Conservation (phyloP, 2,888 invertebrate species). For the Esperia sulphurella region DNA sequence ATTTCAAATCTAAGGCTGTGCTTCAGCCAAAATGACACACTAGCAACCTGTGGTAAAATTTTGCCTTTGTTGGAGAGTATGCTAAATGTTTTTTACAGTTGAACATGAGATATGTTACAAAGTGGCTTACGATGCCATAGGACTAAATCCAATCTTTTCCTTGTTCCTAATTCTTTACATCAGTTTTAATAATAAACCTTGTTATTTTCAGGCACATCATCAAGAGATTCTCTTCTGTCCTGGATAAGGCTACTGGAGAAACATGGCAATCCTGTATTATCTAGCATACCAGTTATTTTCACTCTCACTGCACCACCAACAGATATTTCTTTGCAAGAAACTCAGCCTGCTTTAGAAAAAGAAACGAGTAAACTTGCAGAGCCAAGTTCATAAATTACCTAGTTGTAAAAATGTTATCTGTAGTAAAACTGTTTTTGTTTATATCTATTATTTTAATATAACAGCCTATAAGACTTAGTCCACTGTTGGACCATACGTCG, state of each 20-base stretch:
- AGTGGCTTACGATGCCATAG: no score
- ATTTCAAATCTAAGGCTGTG: no score
- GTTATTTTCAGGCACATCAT: conserved; percentile 84
- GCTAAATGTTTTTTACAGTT: no score
- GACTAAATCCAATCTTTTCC: no score
- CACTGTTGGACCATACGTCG: no score
- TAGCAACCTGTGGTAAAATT: no score
- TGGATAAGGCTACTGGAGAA: conserved; percentile 92
- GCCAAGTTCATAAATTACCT: conserved; percentile 1
- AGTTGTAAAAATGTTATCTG: background rate
- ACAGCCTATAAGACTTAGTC: no score
- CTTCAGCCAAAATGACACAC: no score
- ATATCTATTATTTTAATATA: background rate
- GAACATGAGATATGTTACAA: no score
- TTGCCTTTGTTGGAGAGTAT: no score
- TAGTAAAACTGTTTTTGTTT: conserved; percentile 1
- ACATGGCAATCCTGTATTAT: conserved; percentile 85
- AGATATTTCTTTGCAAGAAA: conserved; percentile 53
- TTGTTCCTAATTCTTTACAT: no score
- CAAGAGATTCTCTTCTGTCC: conserved; percentile 93
- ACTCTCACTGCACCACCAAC: conserved; percentile 83
- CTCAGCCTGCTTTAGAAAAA: conserved; percentile 26
- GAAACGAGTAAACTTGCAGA: conserved; percentile 12
- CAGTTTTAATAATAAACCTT: background rate
- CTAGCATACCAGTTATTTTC: conserved; percentile 90